Base-by-base conservation (phyloP, 1,140 invertebrate species). In the Oryzaephilus surinamensis region DNA sequence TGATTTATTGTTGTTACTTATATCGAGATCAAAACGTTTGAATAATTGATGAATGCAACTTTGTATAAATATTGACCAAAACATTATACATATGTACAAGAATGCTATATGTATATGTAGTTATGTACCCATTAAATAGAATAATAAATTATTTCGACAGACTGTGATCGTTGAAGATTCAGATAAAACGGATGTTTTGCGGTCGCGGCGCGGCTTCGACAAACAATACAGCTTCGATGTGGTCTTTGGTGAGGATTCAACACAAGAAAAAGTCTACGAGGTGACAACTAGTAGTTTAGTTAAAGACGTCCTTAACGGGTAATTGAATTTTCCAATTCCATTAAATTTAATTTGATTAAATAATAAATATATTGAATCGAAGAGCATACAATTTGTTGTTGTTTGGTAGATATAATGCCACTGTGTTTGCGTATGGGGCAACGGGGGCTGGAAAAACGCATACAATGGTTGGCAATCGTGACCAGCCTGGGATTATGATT, bases 361-460 rank as follows among this genome's bases (percentile, higher is more conserved):
- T 6, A 21, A 21, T 21, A 6, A 6, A 21, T 21, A 21, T 6
- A 21, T 6, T 21, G 2, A 10, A 24, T 24, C 23, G 23, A 24
- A n/a, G n/a, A n/a, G n/a, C n/a, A n/a, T n/a, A n/a, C n/a, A n/a
- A 24, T 11, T 24, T 24, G 5, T 20, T 5, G 4, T 20, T 20
- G 19, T 20, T 20, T 20, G 8, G 10, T 26, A 62, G 60, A 11
- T 96, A 92, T 55, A 97, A 96, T 56, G 92, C 86, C 0, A 94
- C 92, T 0, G 89, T 97, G 0, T 97, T 97, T 65, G 93, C 93
- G 2, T 97, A 97, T 59, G 93, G 90, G n/a, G 84, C 90, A 1
- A 95, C 91, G 11, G 87, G 89, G 0, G 81, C 87, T 14, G 89
- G 89, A 7, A 95, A 94, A 65, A 94, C 90, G 0, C 77, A 89